Conservation (phyloP, 2,113 vertebrate genomes). For the Atractosteus spatula region DNA sequence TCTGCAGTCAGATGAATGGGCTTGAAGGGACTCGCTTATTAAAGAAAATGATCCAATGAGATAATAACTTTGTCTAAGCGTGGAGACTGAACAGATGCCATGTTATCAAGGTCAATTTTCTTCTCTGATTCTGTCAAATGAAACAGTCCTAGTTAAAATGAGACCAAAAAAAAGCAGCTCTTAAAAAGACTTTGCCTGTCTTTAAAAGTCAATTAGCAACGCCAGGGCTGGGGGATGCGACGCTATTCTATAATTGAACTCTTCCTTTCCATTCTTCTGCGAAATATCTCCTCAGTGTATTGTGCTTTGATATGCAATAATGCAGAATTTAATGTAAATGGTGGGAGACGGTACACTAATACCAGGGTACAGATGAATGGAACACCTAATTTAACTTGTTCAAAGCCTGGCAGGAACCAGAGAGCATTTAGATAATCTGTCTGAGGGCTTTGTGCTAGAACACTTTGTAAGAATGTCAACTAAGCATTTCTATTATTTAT, state of each 20-base stretch:
- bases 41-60: slow-evolving; percentile 6
- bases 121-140: too few relatives aligned
- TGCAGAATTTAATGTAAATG: not conserved
- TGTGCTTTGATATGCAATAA: slow-evolving; percentile 2
- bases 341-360: not conserved
- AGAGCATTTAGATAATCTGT: slow-evolving; percentile 10
- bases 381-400: slow-evolving; percentile 7
- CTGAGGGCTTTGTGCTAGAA: not conserved
- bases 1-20: not conserved
- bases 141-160: too few relatives aligned
- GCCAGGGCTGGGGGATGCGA: too few relatives aligned
- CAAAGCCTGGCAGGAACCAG: slow-evolving; percentile 1
- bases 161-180: too few relatives aligned
- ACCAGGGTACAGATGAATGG: not conserved
- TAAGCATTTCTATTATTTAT: slow-evolving; percentile 23
- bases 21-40: slow-evolving; percentile 7
- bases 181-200: too few relatives aligned
- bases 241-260: too few relatives aligned
- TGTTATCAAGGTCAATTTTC: not conserved
- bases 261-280: too few relatives aligned
- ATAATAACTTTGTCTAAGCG: not conserved
- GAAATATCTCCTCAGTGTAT: not conserved
- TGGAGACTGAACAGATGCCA: not conserved
- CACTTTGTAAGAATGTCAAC: slow-evolving; percentile 15
- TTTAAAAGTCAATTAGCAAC: too few relatives aligned